Base-by-base conservation (phyloP, 2,113 vertebrate species). In the Nerophis ophidion region DNA sequence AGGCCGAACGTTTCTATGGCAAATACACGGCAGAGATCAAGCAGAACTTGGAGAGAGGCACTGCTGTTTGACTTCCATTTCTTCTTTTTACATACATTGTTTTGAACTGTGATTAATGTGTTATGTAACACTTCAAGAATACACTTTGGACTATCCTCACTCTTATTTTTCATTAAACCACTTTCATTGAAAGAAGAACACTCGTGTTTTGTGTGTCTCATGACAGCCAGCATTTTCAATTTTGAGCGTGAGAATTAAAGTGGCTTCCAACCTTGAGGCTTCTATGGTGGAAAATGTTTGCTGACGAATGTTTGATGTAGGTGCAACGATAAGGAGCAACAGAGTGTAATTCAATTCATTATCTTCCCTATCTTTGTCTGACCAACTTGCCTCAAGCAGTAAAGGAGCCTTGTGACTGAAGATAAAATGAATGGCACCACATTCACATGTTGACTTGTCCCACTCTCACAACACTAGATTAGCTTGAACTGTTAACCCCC, bases 11-110 rank as follows among this genome's bases (percentile, higher is more conserved):
- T 13, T 99, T 98, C 91, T 99, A 99, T 0, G 96, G 97, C 64
- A 98, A 98, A 84, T 98, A 98, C 70, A 99, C 97, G 0, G 96
- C 95, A 0, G 97, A 99, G 84, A 99, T 98, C 76, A 98, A 98
- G 47, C 97, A 99, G 81, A 99, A 99, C 85, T 56, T 99, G 91
- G 97, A 99, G 86, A 90, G 97, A 74, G 97, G 97, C 63, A 99
- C 97, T 0, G 97, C 96, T 0, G 95, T 99, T 15, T 98, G 88
- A 88, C 2, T n/a, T 40, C 11, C 38, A 13, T 15, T 42, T 40
- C 1, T 40, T 55, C 13, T 35, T 11, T 46, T 52, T 58, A 26
- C 46, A 38, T 16, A 14, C 4, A 4, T 38, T 50, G 53, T 59
- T 66, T 60, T 34, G 33, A 44, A 13, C 45, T 46, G 9, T 58